Conservation (phyloP, 2,113 vertebrate genomes). For the Alaudala cheleensis region DNA sequence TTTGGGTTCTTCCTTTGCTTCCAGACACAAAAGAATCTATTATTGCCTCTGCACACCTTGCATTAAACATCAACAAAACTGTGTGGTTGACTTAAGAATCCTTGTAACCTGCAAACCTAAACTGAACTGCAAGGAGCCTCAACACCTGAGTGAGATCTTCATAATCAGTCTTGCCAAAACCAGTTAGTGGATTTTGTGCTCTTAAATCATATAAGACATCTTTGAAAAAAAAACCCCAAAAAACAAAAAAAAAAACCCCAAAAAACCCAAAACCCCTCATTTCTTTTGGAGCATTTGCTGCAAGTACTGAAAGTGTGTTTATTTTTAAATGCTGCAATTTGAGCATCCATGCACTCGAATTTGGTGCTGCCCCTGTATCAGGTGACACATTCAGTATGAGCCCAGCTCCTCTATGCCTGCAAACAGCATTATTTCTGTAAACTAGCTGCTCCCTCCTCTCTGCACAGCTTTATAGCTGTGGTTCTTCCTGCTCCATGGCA, state of each 20-base stretch:
- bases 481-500: background rate
- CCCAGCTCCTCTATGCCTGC: background rate
- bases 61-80: fast-evolving
- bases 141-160: background rate
- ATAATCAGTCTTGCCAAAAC: background rate
- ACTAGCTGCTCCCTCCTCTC: background rate
- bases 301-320: background rate
- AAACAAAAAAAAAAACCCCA: too few species aligned
- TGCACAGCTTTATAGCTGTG: background rate
- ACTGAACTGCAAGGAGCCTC: background rate
- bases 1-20: background rate
- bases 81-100: background rate
- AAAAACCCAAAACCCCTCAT: fast-evolving
- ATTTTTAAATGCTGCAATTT: slow-evolving; percentile 23
- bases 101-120: background rate
- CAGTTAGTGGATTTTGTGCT: background rate
- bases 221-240: background rate
- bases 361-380: background rate
- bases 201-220: background rate
- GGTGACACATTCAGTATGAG: background rate
- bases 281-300: background rate
- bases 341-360: background rate
- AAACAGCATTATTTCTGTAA: background rate
- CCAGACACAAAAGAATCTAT: background rate
- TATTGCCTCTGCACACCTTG: background rate